A percentile compares a stretch with the other conserved stretches of the same genome.
Conservation (phyloP, 2,113 vertebrate genomes). For the Psephotus haematonotus region DNA sequence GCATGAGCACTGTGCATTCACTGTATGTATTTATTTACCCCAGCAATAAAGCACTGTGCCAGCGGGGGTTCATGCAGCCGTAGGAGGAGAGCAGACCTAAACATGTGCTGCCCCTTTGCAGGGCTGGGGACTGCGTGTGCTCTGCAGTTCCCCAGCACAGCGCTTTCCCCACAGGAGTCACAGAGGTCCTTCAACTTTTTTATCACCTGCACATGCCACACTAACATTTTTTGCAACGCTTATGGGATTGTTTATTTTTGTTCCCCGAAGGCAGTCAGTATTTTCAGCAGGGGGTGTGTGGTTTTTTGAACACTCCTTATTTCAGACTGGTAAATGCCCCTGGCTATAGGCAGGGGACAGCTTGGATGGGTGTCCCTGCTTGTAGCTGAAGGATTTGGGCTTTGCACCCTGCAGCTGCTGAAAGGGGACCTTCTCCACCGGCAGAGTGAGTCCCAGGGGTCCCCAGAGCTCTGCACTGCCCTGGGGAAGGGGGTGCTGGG, state of each 20-base stretch:
- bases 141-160: neutral
- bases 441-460: rapidly evolving
- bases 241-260: neutral
- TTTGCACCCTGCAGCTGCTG: rapidly evolving
- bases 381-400: neutral
- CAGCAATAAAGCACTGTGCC: neutral
- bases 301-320: neutral
- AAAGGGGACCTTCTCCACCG: neutral
- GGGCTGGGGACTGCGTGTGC: neutral
- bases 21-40: neutral
- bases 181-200: neutral
- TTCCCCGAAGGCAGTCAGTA: rapidly evolving
- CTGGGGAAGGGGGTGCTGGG: neutral
- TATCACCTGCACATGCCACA: neutral
- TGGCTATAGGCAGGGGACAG: rapidly evolving
- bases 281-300: rapidly evolving
- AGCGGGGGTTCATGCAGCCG: neutral
- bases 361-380: neutral
- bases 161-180: neutral
- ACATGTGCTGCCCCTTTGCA: rapidly evolving
- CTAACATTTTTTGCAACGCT: neutral
- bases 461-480: neutral
- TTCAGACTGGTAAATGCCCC: neutral
- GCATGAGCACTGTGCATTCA: rapidly evolving
- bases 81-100: neutral